Conservation (phyloP, 2,113 vertebrate species). For the Pseudorasbora parva region DNA sequence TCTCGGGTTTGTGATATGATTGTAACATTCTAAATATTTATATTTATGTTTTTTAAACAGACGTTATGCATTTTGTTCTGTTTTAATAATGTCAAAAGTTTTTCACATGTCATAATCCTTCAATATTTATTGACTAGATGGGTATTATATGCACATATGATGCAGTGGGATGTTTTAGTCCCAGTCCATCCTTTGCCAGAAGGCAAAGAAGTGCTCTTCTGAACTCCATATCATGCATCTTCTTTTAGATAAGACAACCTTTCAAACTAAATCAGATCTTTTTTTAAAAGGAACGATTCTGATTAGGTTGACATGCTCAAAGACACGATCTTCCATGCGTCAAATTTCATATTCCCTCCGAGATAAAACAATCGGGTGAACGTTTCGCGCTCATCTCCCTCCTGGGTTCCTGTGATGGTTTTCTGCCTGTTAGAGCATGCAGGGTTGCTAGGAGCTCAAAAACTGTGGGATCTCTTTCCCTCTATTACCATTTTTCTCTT, state of each 20-base stretch:
- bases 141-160: not conserved
- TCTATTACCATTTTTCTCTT: not conserved
- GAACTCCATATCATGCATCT: not conserved
- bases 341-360: slow-evolving; percentile 27
- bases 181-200: not conserved
- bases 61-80: not conserved
- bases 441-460: slow-evolving; percentile 27
- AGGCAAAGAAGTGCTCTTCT: not conserved
- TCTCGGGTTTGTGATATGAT: not conserved
- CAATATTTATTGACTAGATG: not conserved
- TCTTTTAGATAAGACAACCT: not conserved
- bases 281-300: not conserved
- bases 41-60: not conserved
- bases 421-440: slow-evolving; percentile 41
- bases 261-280: slow-evolving; percentile 8
- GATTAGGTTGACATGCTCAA: slow-evolving; percentile 8
- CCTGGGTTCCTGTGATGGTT: slow-evolving; percentile 28
- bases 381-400: slow-evolving; percentile 21
- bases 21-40: not conserved
- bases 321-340: slow-evolving; percentile 4
- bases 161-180: not conserved
- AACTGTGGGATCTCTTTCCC: slow-evolving; percentile 19
- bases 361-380: slow-evolving; percentile 35
- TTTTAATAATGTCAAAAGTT: not conserved
- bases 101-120: not conserved